phyloP scores from a whole-genome alignment of 2,888 invertebrate genomes.

The Papilio elwesi region DNA sequence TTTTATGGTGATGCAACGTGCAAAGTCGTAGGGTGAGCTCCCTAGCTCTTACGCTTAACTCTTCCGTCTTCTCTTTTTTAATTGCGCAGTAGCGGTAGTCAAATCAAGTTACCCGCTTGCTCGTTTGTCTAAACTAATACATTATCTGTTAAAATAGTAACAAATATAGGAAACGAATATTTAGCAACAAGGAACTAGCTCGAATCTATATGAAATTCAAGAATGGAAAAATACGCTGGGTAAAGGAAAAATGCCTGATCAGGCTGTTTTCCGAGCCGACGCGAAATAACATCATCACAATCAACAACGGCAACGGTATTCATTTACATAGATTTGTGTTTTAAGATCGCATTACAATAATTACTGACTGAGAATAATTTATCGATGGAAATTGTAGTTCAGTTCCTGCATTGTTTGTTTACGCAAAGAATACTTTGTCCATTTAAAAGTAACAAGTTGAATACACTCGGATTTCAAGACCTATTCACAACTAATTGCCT shows the following conservation, averaged over 20 bases:
- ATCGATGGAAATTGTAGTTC: conserved; percentile 27
- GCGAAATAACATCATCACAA: conserved; percentile 23
- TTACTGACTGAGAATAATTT: conserved; percentile 28
- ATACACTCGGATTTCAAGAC: neutral
- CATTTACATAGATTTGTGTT: conserved; percentile 38
- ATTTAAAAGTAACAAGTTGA: neutral
- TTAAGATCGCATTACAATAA: conserved; percentile 30
- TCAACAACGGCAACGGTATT: conserved; percentile 19
- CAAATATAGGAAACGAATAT: too few species aligned
- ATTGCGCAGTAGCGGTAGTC: neutral
- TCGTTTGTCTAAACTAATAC: too few species aligned
- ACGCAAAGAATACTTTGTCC: conserved; percentile 3
- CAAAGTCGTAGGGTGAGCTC: too few species aligned
- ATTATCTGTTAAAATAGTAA: too few species aligned
- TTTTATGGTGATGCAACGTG: too few species aligned
- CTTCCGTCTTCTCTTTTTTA: too few species aligned
- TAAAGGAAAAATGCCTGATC: conserved; percentile 14
- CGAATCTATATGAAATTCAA: conserved; percentile 8
- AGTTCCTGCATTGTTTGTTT: conserved; percentile 27
- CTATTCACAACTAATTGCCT: neutral
- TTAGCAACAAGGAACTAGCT: neutral
- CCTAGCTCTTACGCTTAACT: too few species aligned
- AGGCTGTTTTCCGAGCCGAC: conserved; percentile 24
- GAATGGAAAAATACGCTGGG: conserved; percentile 29
- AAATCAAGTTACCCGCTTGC: neutral